phyloP scores from a whole-genome alignment of 2,797 vertebrate genomes.

The Bovichtus diacanthus region DNA sequence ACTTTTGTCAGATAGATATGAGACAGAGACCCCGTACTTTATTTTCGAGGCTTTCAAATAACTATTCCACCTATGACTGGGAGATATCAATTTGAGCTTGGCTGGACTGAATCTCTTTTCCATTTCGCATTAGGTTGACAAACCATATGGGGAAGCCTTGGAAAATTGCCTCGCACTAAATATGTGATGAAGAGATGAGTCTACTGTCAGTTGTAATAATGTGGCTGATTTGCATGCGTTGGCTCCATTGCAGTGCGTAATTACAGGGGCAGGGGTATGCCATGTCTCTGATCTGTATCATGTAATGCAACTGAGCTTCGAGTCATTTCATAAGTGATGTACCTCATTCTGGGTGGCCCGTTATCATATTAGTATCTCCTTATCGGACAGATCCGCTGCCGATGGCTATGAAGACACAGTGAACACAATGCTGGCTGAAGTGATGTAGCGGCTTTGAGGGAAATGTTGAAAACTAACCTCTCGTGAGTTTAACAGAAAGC shows the following conservation, averaged over 20 bases:
- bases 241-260: constrained; percentile 74
- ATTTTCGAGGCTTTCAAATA: constrained; percentile 57
- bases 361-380: constrained; percentile 55
- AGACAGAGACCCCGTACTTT: constrained; percentile 57
- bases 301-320: constrained; percentile 59
- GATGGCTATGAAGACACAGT: constrained; percentile 3
- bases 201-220: constrained; percentile 80
- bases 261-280: constrained; percentile 62
- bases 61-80: constrained; percentile 52
- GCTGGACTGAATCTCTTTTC: constrained; percentile 64
- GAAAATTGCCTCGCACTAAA: constrained; percentile 76
- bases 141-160: constrained; percentile 75
- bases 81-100: constrained; percentile 66
- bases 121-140: constrained; percentile 77
- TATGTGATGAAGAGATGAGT: constrained; percentile 80
- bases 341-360: constrained; percentile 60
- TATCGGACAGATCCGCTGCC: constrained; percentile 45
- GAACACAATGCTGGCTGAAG: constrained; percentile 3
- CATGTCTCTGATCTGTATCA: constrained; percentile 68
- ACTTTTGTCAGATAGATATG: constrained; percentile 66
- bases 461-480: constrained; percentile 4
- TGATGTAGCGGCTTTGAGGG: not conserved
- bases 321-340: constrained; percentile 65
- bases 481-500: too few relatives aligned
- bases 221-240: constrained; percentile 79